Evolutionary conservation across 2,797 vertebrate species (phyloP).

Genomic region (Meda fulgida): DNA sequence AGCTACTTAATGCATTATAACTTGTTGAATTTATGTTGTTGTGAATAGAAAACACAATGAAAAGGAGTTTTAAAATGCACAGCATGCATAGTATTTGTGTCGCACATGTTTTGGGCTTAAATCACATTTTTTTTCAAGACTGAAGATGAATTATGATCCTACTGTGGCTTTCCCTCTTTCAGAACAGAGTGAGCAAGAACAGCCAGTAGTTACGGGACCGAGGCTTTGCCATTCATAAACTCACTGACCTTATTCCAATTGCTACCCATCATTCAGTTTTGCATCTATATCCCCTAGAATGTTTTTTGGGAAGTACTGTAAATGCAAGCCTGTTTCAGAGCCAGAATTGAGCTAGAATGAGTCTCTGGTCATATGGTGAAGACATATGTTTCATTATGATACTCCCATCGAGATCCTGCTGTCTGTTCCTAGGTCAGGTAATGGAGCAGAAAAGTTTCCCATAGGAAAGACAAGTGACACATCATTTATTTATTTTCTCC

Average conservation of each 20-base stretch:
- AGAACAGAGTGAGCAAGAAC: constrained; percentile 49
- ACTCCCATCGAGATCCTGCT: constrained; percentile 14
- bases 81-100: too few relatives aligned
- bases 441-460: constrained; percentile 34
- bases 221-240: constrained; percentile 1
- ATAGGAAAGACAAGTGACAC: too few relatives aligned
- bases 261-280: neutral
- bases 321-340: neutral
- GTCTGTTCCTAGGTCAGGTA: constrained; percentile 22
- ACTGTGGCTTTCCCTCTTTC: constrained; percentile 40
- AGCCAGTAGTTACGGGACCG: neutral
- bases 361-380: constrained; percentile 42
- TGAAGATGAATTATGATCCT: constrained; percentile 43
- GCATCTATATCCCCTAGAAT: neutral
- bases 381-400: constrained; percentile 19
- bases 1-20: neutral
- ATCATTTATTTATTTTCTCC: too few relatives aligned
- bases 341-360: constrained; percentile 9
- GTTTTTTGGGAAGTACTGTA: neutral
- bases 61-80: neutral
- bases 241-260: constrained; percentile 10
- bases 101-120: neutral
- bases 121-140: constrained; percentile 25
- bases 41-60: neutral
- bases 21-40: neutral